These are phyloP conservation scores for Drosophila prolongata DNA, from an alignment of 2,888 invertebrate genomes.

Conservation along the genomic window DNA sequence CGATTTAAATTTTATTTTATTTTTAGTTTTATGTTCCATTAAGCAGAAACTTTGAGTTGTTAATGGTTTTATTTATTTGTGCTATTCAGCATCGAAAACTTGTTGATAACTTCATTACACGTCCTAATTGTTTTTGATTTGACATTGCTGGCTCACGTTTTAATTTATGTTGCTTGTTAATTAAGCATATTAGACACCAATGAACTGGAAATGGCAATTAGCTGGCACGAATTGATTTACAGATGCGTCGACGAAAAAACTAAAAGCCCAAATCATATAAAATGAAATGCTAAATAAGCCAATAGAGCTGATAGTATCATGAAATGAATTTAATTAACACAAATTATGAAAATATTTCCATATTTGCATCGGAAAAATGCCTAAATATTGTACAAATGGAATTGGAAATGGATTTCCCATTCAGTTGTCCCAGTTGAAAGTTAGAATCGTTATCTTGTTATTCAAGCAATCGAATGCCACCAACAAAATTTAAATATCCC, in stretches of 20 bases:
- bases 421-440: conserved; percentile 1
- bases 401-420: background rate
- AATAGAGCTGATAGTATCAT: conserved; percentile 31
- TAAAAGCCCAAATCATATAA: background rate
- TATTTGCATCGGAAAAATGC: conserved; percentile 9
- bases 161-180: conserved; percentile 61
- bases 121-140: conserved; percentile 6
- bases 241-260: conserved; percentile 16
- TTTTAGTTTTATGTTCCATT: conserved; percentile 12
- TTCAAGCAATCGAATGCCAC: conserved; percentile 33
- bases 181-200: conserved; percentile 64
- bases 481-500: conserved; percentile 41
- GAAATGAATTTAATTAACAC: conserved; percentile 37
- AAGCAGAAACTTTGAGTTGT: background rate
- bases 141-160: conserved; percentile 33
- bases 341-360: conserved; percentile 7
- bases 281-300: conserved; percentile 40
- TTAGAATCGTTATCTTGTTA: conserved; percentile 22
- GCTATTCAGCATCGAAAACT: conserved; percentile 11
- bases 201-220: conserved; percentile 71
- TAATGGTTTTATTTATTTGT: background rate
- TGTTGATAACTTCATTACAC: conserved; percentile 49
- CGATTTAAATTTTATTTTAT: background rate
- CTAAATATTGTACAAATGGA: conserved; percentile 2
- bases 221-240: conserved; percentile 39